Conservation (phyloP, 1,140 invertebrate genomes). For the Carcinoscorpius rotundicauda region DNA sequence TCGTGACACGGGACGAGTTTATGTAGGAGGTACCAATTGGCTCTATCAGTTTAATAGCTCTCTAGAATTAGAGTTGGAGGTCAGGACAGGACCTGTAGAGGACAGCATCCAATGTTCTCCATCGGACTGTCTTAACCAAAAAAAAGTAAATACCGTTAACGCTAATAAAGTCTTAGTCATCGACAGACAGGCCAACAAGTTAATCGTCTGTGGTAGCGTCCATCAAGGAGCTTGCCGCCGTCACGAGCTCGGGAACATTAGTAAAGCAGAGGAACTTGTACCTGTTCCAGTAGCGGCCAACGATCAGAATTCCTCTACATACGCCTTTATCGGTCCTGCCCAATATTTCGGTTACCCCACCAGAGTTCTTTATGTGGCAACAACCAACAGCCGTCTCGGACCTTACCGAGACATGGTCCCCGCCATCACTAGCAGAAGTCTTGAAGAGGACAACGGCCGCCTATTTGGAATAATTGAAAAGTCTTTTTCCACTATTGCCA, state of each 20-base stretch:
- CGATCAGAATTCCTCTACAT: conserved; percentile 76
- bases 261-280: conserved; percentile 54
- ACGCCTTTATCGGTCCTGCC: conserved; percentile 85
- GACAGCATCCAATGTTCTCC: conserved; percentile 79
- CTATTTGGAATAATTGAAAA: conserved; percentile 50
- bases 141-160: conserved; percentile 45
- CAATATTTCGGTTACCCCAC: conserved; percentile 51
- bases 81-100: conserved; percentile 55
- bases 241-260: conserved; percentile 69
- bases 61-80: conserved; percentile 45
- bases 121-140: conserved; percentile 47
- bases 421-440: conserved; percentile 69
- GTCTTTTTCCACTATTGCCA: conserved; percentile 42
- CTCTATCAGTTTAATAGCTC: conserved; percentile 64
- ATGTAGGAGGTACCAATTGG: conserved; percentile 68
- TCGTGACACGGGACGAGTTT: conserved; percentile 44
- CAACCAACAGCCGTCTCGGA: conserved; percentile 81
- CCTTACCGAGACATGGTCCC: conserved; percentile 84
- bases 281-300: conserved; percentile 76
- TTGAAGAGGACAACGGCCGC: conserved; percentile 62
- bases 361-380: conserved; percentile 83
- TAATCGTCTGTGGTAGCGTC: conserved; percentile 78
- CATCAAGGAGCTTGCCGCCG: conserved; percentile 76
- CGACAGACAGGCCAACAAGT: conserved; percentile 58
- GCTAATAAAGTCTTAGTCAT: conserved; percentile 84